Evolutionary conservation across 1,140 invertebrate genomes (phyloP).

Genomic region (Drosophila bocqueti): DNA sequence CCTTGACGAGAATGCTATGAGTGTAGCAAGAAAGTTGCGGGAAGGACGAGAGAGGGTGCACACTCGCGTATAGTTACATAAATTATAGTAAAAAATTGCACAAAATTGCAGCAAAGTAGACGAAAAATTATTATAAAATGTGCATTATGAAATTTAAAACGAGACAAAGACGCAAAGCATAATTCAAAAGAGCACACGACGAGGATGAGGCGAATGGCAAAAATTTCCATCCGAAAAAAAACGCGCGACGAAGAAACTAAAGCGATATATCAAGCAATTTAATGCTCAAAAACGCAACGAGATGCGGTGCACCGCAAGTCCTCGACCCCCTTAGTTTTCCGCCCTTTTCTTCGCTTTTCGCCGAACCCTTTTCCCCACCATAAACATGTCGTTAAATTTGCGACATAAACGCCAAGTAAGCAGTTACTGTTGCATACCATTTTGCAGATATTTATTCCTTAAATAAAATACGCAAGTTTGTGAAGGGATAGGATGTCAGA

Average conservation of each 20-base stretch:
- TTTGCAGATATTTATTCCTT: slow-evolving; percentile 46
- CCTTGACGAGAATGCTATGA: slow-evolving; percentile 64
- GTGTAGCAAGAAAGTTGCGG: slow-evolving; percentile 62
- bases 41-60: slow-evolving; percentile 3
- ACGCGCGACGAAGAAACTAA: slow-evolving; percentile 37
- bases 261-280: slow-evolving; percentile 80
- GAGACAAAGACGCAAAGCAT: slow-evolving; percentile 78
- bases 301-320: slow-evolving; percentile 49
- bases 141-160: slow-evolving; percentile 82
- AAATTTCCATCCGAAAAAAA: slow-evolving; percentile 38
- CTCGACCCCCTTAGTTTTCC: background rate
- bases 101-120: slow-evolving; percentile 82
- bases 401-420: slow-evolving; percentile 75
- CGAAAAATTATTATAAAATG: slow-evolving; percentile 84
- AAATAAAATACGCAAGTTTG: slow-evolving; percentile 17
- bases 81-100: slow-evolving; percentile 78
- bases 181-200: slow-evolving; percentile 50
- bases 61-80: slow-evolving; percentile 53
- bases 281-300: slow-evolving; percentile 75
- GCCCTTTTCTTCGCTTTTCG: background rate
- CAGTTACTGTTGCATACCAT: slow-evolving; percentile 67
- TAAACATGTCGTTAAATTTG: slow-evolving; percentile 74
- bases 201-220: slow-evolving; percentile 22
- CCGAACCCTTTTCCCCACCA: slow-evolving; percentile 7
- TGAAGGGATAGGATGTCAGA: background rate